Evolutionary conservation across 2,113 vertebrate species (phyloP).

Genomic region (Oreamnos americanus): DNA sequence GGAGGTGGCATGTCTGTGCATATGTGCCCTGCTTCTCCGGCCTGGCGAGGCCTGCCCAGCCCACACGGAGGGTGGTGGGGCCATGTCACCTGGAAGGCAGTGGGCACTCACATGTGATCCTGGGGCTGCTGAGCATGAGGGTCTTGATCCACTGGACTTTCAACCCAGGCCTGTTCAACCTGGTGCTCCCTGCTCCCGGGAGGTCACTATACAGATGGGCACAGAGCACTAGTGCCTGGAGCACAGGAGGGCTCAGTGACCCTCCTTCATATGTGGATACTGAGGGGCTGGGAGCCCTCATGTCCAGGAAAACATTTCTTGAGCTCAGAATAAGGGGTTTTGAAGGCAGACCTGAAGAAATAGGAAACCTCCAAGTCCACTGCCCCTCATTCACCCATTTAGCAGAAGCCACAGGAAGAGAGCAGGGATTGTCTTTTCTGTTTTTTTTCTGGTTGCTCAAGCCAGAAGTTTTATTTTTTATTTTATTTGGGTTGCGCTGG

Average conservation of each 20-base stretch:
- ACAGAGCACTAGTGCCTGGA: constrained; percentile 54
- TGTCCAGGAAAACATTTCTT: neutral
- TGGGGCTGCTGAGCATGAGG: constrained; percentile 55
- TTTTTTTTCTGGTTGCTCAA: neutral
- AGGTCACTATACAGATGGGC: constrained; percentile 56
- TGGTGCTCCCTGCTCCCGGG: constrained; percentile 56
- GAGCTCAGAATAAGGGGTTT: neutral
- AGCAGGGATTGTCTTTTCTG: neutral
- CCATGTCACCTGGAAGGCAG: neutral
- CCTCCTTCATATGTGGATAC: constrained; percentile 36
- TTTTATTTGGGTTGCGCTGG: neutral
- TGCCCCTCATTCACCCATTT: neutral
- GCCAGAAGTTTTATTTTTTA: neutral
- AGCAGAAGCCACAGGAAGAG: neutral
- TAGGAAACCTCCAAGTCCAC: neutral
- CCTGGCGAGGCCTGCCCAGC: constrained; percentile 59
- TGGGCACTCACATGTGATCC: constrained; percentile 69
- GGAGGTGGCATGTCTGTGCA: neutral
- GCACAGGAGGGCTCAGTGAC: constrained; percentile 65
- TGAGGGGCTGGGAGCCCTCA: neutral
- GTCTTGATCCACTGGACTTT: constrained; percentile 78
- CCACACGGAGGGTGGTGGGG: neutral
- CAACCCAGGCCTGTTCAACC: constrained; percentile 73
- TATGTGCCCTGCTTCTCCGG: no score
- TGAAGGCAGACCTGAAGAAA: neutral